Percentiles rank a stretch among this genome's conserved stretches.
phyloP scores from a whole-genome alignment of 2,113 vertebrate genomes.

The Nerophis lumbriciformis region DNA sequence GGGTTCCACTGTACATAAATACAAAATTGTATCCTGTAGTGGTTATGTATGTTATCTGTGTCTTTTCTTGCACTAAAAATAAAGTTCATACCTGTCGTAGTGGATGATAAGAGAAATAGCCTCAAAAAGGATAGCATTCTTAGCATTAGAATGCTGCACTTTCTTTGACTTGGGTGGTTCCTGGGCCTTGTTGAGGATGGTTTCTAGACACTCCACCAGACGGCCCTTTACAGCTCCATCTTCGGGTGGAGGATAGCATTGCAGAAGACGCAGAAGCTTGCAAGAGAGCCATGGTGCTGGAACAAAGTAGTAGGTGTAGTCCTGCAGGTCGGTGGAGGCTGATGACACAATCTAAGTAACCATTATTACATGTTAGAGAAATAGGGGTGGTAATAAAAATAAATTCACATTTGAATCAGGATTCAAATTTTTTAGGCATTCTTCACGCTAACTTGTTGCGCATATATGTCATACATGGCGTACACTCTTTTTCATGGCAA shows the following conservation, averaged over 20 bases:
- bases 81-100: conserved; percentile 72
- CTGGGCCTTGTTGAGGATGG: conserved; percentile 90
- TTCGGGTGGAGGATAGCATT: conserved; percentile 86
- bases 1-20: no score
- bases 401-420: no score
- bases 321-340: conserved; percentile 87
- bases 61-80: no score
- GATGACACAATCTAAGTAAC: conserved; percentile 83
- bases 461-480: no score
- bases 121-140: conserved; percentile 90
- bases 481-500: no score
- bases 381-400: no score
- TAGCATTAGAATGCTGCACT: conserved; percentile 92
- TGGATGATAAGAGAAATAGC: conserved; percentile 92
- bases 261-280: conserved; percentile 82
- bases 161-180: conserved; percentile 95
- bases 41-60: no score
- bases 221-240: conserved; percentile 87
- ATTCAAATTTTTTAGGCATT: no score
- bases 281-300: conserved; percentile 89
- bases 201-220: conserved; percentile 88
- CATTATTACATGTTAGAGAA: no score
- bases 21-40: no score
- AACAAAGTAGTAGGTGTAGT: conserved; percentile 93
- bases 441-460: background rate